Conservation (phyloP, 2,888 invertebrate genomes). For the Calephelis perditalis region DNA sequence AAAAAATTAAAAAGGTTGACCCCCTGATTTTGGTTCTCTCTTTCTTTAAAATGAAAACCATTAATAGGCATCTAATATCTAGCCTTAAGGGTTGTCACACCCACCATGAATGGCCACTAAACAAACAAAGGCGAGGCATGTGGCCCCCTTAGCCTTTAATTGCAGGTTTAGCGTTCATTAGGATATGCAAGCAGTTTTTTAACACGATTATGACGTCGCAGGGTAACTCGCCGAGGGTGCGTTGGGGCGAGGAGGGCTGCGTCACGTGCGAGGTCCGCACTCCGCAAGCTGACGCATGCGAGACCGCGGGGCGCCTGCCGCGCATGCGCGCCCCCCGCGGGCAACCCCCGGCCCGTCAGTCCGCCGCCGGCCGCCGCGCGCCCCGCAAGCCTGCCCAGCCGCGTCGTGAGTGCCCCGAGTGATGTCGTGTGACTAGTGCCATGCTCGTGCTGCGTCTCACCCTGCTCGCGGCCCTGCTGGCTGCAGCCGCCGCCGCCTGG, state of each 20-base stretch:
- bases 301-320: conserved; percentile 71
- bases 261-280: conserved; percentile 77
- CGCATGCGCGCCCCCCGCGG: conserved; percentile 52
- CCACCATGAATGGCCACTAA: conserved; percentile 44
- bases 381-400: conserved; percentile 60
- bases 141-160: conserved; percentile 57
- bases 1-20: too few relatives aligned
- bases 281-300: conserved; percentile 77
- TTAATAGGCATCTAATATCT: not conserved
- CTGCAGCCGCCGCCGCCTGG: conserved; percentile 83
- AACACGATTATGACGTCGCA: conserved; percentile 73
- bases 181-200: conserved; percentile 73
- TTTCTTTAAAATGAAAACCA: not conserved
- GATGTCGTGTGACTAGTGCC: conserved; percentile 77
- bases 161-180: conserved; percentile 73
- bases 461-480: conserved; percentile 74
- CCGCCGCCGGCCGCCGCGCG: conserved; percentile 75
- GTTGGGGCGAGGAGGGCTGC: conserved; percentile 73
- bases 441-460: conserved; percentile 73
- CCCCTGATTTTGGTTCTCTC: too few relatives aligned
- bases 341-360: conserved; percentile 62
- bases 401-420: conserved; percentile 68
- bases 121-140: conserved; percentile 40
- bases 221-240: conserved; percentile 58
- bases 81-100: conserved; percentile 41